Percentiles rank a stretch among this genome's conserved stretches.
phyloP scores from a whole-genome alignment of 2,113 vertebrate genomes.

The Osmerus mordax region DNA sequence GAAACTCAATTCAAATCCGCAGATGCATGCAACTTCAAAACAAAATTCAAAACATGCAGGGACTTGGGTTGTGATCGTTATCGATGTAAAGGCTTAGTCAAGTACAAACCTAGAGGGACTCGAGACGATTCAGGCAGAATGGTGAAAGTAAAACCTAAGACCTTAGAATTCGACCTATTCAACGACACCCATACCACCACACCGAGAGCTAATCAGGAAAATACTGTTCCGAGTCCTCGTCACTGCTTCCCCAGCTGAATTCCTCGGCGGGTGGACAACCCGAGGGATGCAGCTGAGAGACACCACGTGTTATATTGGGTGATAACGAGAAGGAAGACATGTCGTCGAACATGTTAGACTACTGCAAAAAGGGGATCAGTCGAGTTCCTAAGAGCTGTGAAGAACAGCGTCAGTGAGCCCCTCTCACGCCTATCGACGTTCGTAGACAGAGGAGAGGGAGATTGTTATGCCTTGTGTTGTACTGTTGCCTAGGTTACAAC shows the following conservation, averaged over 20 bases:
- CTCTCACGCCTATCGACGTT: not conserved
- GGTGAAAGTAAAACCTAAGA: not conserved
- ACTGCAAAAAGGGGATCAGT: too few species aligned
- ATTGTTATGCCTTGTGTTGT: not conserved
- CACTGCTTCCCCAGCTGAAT: too few species aligned
- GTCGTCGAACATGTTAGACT: too few species aligned
- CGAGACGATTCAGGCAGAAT: not conserved
- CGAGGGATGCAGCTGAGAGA: too few species aligned
- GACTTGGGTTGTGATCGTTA: not conserved
- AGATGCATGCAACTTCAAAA: constrained; percentile 6
- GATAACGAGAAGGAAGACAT: too few species aligned
- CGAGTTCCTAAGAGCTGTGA: too few species aligned
- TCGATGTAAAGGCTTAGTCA: not conserved
- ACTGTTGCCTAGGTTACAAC: constrained; percentile 8
- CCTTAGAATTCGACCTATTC: too few species aligned
- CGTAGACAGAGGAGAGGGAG: not conserved
- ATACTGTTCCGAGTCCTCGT: too few species aligned
- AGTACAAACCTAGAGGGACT: not conserved
- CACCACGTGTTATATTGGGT: too few species aligned
- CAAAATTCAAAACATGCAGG: not conserved
- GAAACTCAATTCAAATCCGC: constrained; percentile 4
- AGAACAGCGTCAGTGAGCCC: not conserved
- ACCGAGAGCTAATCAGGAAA: too few species aligned
- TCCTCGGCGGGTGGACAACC: too few species aligned
- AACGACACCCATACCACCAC: too few species aligned